Evolutionary conservation across 2,113 vertebrate species (phyloP), one percentile per base, ranked within the genome.

Genomic region (Poicephalus meyeri): DNA sequence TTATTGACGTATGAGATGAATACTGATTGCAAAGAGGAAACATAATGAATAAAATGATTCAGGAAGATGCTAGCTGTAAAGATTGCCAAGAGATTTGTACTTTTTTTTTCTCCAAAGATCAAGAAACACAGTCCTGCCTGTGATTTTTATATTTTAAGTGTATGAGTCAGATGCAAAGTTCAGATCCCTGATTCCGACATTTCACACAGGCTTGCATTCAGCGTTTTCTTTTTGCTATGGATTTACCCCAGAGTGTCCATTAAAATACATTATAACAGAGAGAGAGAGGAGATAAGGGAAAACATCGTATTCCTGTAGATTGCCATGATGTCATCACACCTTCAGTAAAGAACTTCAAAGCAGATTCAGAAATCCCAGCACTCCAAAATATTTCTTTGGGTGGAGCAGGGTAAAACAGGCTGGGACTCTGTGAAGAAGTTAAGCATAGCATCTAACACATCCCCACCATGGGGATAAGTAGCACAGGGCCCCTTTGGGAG

Each of bases 1-100:
- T 76, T 93, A 85, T 46, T 88, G 91, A 83, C 41, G 61, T 91
- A 73, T 12, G 46, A 96, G 91, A 81, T 60, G 55, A 86, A 86
- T 91, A 83, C 66, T 70, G 66, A 80, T 76, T 68, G 33, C 56
- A 76, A 93, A 82, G 70, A 72, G 72, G 44, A 58, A 85, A 33
- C 16, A 4, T 50, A 73, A 89, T 26, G n/a, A 85, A 69, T 72
- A 69, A 74, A 93, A 85, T 85, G 71, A 86, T 66, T 91, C n/a
- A 80, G 44, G 66, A 72, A 80, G 63, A 80, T 55, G 37, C 37
- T 77, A 77, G n/a, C 3, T 1, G n/a, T 58, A 66, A 80, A 53
- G 37, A 29, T 87, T 63, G 64, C 42, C 80, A 80, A 60, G 69
- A 49, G 58, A 80, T 55, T 20, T 14, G 37, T 33, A 37, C 7